Conservation (phyloP, 2,888 invertebrate genomes). For the Chrysolina oricalcia region DNA sequence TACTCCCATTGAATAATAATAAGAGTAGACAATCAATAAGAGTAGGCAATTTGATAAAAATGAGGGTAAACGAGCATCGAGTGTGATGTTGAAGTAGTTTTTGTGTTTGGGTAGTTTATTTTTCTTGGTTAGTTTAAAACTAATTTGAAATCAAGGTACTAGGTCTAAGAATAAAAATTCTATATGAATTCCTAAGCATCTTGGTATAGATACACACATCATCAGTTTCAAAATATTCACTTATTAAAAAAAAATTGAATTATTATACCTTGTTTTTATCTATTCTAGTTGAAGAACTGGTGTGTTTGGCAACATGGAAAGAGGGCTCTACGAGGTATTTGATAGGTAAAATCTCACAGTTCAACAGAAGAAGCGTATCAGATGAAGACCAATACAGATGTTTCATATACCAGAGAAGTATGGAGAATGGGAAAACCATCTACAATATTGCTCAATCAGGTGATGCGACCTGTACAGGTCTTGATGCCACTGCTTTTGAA, state of each 20-base stretch:
- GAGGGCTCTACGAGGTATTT: slow-evolving; percentile 87
- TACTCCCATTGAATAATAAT: too few relatives aligned
- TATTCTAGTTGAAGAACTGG: slow-evolving; percentile 82
- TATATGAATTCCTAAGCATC: too few relatives aligned
- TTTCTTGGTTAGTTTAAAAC: too few relatives aligned
- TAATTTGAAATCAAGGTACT: not conserved
- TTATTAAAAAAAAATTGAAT: too few relatives aligned
- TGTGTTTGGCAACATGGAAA: slow-evolving; percentile 89
- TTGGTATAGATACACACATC: too few relatives aligned
- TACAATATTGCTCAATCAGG: slow-evolving; percentile 85
- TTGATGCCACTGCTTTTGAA: slow-evolving; percentile 80
- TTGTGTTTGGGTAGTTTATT: too few relatives aligned
- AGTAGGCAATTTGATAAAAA: too few relatives aligned
- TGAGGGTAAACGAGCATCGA: too few relatives aligned
- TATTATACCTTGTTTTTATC: slow-evolving; percentile 2
- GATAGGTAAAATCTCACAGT: slow-evolving; percentile 82
- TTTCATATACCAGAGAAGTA: slow-evolving; percentile 81
- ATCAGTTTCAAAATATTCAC: too few relatives aligned
- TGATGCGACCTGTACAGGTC: slow-evolving; percentile 86
- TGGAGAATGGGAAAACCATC: slow-evolving; percentile 73
- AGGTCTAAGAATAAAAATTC: too few relatives aligned
- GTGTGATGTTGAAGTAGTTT: too few relatives aligned
- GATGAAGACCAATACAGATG: slow-evolving; percentile 88
- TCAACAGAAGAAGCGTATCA: slow-evolving; percentile 75
- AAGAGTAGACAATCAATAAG: too few relatives aligned